Evolutionary conservation across 2,888 invertebrate species (phyloP), one percentile per base, ranked within the genome.

Genomic region (Xestia rhomboidea): DNA sequence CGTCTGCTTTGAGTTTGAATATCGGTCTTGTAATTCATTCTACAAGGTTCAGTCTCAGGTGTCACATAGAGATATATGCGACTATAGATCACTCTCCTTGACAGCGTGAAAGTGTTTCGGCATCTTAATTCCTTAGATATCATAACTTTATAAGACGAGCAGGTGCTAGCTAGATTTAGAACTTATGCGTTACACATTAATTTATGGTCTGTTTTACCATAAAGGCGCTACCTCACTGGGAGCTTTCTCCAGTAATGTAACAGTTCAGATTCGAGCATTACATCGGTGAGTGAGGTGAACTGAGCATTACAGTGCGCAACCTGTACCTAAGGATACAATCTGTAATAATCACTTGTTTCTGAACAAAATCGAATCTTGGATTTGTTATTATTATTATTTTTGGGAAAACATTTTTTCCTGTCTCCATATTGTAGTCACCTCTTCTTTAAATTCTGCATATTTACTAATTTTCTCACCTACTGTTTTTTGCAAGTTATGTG

Each of bases 41-140:
- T 18, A 41, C n/a, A 64, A 41, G 41, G 11, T 41, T 38, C 7
- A 15, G 64, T 15, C 64, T 41, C 64, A 64, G 64, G 41, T 64
- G 64, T 64, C 64, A 64, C 1, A 8, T 27, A 10, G 41, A 41
- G 8, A 64, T 64, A 41, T 41, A 38, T 64, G 41, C n/a, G 64
- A 27, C 64, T 41, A 41, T 64, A 64, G 64, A 64, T 64, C 64
- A 64, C 64, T 64, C n/a, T 10, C 18, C 64, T 15, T 64, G 64
- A 64, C 64, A 64, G 64, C 64, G n/a, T 27, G 64, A 64, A 64
- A 41, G 41, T 64, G 64, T 64, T 64, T 64, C 27, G 64, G n/a
- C 64, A 64, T 64, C 41, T 64, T 64, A 64, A 64, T 64, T 64
- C 41, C 41, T n/a, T 27, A 27, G 41, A 44, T 44, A 41, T 64